Conservation (phyloP, 2,113 vertebrate genomes). For the Jaculus jaculus region DNA sequence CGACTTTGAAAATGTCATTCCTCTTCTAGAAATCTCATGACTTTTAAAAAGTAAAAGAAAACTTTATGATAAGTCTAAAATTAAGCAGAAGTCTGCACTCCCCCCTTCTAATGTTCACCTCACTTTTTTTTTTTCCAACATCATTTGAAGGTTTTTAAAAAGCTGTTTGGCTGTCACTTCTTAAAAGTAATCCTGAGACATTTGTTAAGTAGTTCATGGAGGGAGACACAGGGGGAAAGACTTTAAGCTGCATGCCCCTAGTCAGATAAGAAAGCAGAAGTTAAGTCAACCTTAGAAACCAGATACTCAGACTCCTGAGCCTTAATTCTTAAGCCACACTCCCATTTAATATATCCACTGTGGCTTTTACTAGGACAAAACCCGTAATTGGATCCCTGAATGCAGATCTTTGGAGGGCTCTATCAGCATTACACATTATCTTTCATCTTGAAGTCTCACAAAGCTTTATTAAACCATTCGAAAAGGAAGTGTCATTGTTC, state of each 20-base stretch:
- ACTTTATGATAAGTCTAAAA: constrained; percentile 51
- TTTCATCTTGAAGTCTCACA: constrained; percentile 77
- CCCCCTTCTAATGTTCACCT: not conserved
- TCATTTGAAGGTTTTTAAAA: constrained; percentile 9
- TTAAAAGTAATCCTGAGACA: constrained; percentile 63
- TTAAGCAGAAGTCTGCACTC: constrained; percentile 57
- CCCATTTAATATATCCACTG: constrained; percentile 55
- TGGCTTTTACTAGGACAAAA: constrained; percentile 66
- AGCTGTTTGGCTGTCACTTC: constrained; percentile 46
- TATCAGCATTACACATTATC: constrained; percentile 76
- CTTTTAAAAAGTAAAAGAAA: constrained; percentile 62
- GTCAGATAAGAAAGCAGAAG: constrained; percentile 75
- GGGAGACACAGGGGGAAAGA: constrained; percentile 56
- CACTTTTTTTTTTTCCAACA: constrained; percentile 30
- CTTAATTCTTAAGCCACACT: constrained; percentile 61
- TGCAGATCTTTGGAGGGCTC: constrained; percentile 15
- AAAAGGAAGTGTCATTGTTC: constrained; percentile 80
- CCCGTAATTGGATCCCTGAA: constrained; percentile 74
- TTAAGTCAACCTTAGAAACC: constrained; percentile 70
- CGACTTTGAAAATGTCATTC: constrained; percentile 58
- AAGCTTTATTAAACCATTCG: constrained; percentile 77
- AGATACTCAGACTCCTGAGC: constrained; percentile 58
- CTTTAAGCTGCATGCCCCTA: not conserved
- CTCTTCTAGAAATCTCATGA: constrained; percentile 51
- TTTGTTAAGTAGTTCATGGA: constrained; percentile 45